phyloP scores from a whole-genome alignment of 1,140 invertebrate species.

The Sycobia sp. region DNA sequence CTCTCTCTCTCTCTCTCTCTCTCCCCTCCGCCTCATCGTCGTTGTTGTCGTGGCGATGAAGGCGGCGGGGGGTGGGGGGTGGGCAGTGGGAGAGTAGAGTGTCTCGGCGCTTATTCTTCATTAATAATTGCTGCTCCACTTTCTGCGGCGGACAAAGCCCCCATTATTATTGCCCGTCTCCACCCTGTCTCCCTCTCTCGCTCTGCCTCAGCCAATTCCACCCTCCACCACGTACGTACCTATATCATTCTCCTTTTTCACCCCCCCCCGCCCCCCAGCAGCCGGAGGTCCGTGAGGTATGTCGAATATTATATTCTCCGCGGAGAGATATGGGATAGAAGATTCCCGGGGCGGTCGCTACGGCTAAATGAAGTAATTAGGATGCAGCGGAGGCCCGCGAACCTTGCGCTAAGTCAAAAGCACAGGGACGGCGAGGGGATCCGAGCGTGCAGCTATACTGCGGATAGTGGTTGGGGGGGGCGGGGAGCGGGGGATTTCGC shows the following conservation, averaged over 20 bases:
- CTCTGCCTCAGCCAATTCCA: not conserved
- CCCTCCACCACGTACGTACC: not conserved
- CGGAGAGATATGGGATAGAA: not conserved
- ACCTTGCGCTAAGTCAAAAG: conserved; percentile 27
- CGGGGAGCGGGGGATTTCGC: too few relatives aligned
- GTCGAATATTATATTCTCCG: too few relatives aligned
- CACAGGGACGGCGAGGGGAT: not conserved
- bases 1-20: not conserved
- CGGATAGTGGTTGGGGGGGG: too few relatives aligned
- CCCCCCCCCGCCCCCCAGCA: too few relatives aligned
- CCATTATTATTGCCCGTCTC: conserved; percentile 9
- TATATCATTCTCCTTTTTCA: not conserved
- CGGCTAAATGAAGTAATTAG: conserved; percentile 35
- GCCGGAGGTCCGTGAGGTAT: too few relatives aligned
- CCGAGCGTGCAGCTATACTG: too few relatives aligned
- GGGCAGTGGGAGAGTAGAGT: too few relatives aligned
- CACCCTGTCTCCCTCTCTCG: not conserved
- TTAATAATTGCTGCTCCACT: conserved; percentile 15
- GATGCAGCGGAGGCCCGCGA: conserved; percentile 15
- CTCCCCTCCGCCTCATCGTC: not conserved
- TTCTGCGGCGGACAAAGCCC: not conserved
- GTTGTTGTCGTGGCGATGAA: too few relatives aligned
- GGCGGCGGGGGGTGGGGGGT: too few relatives aligned
- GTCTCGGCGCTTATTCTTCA: not conserved
- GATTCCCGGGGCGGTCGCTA: too few relatives aligned